These are phyloP conservation scores for Podarcis cretensis DNA, from an alignment of 2,113 vertebrate genomes.

Conservation along the genomic window DNA sequence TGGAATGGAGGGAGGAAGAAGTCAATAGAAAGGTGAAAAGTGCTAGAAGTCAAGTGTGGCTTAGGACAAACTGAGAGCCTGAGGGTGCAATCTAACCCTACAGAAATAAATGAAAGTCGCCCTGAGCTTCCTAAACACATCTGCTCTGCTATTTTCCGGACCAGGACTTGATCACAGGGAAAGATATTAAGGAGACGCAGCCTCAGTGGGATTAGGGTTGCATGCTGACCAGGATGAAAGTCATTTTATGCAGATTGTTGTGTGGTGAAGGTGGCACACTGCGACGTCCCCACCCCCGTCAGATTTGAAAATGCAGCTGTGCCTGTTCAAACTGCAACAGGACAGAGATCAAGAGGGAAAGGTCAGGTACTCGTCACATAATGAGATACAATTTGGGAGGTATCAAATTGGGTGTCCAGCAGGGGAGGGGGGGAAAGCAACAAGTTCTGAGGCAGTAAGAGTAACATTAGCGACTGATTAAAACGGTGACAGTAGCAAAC, in stretches of 20 bases:
- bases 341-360: neutral
- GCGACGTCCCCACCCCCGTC: neutral
- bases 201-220: neutral
- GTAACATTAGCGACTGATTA: neutral
- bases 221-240: conserved; percentile 46
- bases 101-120: conserved; percentile 3
- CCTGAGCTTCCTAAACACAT: neutral
- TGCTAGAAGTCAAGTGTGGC: conserved; percentile 46
- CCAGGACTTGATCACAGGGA: neutral
- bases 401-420: neutral
- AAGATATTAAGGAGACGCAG: neutral
- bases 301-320: conserved; percentile 33
- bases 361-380: neutral
- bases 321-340: conserved; percentile 6
- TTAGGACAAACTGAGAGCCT: conserved; percentile 53
- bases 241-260: conserved; percentile 54
- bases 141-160: neutral
- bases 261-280: conserved; percentile 33
- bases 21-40: conserved; percentile 71
- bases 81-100: conserved; percentile 28
- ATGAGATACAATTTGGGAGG: neutral
- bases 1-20: conserved; percentile 25
- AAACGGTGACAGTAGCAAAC: neutral
- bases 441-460: neutral
- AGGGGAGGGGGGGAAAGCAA: conserved; percentile 30